Evolutionary conservation across 2,888 invertebrate genomes (phyloP).

Genomic region (Arrhopalites spinosus): DNA sequence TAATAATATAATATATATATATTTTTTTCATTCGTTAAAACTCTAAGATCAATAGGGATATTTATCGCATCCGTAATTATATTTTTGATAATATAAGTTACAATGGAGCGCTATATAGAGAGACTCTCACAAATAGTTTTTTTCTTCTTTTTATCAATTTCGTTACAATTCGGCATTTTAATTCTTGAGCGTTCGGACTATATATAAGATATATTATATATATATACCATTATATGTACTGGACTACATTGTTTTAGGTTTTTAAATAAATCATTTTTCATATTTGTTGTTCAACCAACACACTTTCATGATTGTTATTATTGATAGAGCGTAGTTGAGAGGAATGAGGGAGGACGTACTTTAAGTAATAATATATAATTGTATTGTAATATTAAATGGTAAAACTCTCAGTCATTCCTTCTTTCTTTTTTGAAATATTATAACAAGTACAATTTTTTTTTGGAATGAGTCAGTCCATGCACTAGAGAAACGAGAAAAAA

Average conservation of each 20-base stretch:
- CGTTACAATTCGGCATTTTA: slow-evolving; percentile 17
- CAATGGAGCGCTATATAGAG: background rate
- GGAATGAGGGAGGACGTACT: slow-evolving; percentile 2
- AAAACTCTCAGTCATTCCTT: slow-evolving; percentile 21
- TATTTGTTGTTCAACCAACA: background rate
- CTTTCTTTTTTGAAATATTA: background rate
- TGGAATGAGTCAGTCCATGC: slow-evolving; percentile 34
- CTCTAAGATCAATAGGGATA: background rate
- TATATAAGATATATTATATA: background rate
- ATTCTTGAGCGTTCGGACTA: slow-evolving; percentile 21
- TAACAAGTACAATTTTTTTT: slow-evolving; percentile 30
- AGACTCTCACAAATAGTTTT: background rate
- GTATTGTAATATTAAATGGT: background rate
- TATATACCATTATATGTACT: slow-evolving; percentile 4
- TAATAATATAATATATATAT: background rate
- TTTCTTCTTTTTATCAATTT: background rate
- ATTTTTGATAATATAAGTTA: background rate
- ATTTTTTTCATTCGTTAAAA: slow-evolving; percentile 1
- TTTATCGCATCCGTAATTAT: background rate
- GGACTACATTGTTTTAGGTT: background rate
- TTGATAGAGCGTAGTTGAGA: background rate
- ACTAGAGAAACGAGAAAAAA: slow-evolving; percentile 18
- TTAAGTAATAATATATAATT: too few relatives aligned
- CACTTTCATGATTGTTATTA: background rate
- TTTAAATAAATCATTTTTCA: background rate